Evolutionary conservation across 92 coral and sea anemone species (phyloP).

Genomic region (Isaurus tuberculatus): DNA sequence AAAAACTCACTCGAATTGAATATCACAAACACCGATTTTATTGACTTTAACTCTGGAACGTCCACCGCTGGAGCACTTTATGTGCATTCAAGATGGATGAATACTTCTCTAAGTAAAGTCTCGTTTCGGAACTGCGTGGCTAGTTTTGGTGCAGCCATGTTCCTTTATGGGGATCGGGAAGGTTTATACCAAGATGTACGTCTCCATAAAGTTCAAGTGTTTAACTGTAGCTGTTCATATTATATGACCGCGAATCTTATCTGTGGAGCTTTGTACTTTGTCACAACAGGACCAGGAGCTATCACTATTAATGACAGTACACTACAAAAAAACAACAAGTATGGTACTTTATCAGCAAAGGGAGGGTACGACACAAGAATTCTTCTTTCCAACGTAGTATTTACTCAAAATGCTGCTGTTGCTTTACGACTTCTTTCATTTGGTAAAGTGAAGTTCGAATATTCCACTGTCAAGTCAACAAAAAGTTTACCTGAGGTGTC

Average conservation of each 20-base stretch:
- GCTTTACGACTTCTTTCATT: neutral
- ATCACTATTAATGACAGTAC: neutral
- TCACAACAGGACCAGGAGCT: neutral
- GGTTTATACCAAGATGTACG: slow-evolving; percentile 2
- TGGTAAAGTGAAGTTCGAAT: slow-evolving; percentile 6
- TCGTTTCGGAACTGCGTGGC: slow-evolving; percentile 15
- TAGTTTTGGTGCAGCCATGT: slow-evolving; percentile 6
- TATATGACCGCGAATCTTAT: neutral
- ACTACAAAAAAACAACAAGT: neutral
- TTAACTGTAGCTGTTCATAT: slow-evolving; percentile 15
- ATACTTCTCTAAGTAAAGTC: neutral
- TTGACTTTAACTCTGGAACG: neutral
- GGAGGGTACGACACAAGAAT: slow-evolving; percentile 21
- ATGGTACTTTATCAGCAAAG: neutral
- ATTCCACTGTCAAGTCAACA: neutral
- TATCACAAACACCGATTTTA: neutral
- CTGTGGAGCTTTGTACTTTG: slow-evolving; percentile 8
- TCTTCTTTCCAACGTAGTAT: neutral
- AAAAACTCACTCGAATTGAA: neutral
- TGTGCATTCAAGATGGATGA: neutral
- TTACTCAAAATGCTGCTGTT: neutral
- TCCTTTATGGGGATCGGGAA: neutral
- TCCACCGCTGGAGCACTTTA: neutral
- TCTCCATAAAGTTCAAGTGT: slow-evolving; percentile 10
- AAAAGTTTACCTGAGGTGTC: neutral